Base-by-base conservation (phyloP, 1,140 invertebrate genomes). In the Brachionus koreanus region DNA sequence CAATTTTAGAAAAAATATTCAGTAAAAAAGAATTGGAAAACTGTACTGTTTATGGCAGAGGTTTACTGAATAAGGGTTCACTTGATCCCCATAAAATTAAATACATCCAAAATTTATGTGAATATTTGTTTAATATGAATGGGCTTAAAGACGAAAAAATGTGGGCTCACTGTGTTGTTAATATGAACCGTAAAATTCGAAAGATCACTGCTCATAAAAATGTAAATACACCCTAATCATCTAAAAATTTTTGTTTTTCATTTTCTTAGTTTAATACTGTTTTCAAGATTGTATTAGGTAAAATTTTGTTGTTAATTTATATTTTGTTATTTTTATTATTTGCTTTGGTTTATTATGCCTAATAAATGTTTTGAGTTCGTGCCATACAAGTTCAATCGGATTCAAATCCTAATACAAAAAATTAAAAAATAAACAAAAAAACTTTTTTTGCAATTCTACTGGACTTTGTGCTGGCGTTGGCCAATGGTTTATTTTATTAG, bases 151-250 rank as follows among this genome's bases (percentile, higher is more conserved):
- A 37, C 61, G 33, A 65, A 29, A 37, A 69, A 37, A 37, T 69
- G 29, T 69, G 65, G 65, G 29, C 65, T 69, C 16, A 35, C n/a
- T 69, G 65, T 69, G 65, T 69, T 69, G 35, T 69, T 37, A 35
- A 69, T 69, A 69, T 69, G 65, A 69, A 69, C 65, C 16, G 65
- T 37, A 69, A 69, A 19, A 69, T 69, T 65, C 46, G 46, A 52
- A 52, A 52, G 46, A 52, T 52, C 46, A 52, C 46, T 52, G 46
- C 46, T 52, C 46, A 52, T 52, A 16, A 52, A 52, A 52, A 52
- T 52, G 49, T 52, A 52, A 25, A 52, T 23, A 52, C 49, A 52
- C 49, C 49, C 13, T 52, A 52, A 52, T 52, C 49, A 52, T 52
- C 49, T 52, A 52, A 52, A 52, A 52, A 52, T 52, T 52, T 52